phyloP scores from a whole-genome alignment of 2,888 invertebrate genomes.

The Prenolepis imparis region DNA sequence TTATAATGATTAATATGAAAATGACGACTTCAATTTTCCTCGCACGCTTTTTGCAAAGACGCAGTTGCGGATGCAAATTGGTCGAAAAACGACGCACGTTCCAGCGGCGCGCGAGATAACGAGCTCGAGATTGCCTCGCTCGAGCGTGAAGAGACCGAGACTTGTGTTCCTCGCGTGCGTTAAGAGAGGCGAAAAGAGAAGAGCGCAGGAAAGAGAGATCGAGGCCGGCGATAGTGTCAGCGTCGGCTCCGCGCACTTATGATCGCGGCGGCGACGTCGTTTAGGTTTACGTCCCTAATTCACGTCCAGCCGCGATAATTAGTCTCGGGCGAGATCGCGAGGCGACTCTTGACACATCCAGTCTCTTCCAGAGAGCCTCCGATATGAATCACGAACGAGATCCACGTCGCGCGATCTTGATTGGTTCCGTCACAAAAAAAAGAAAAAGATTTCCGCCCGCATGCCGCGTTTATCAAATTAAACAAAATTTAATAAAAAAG shows the following conservation, averaged over 20 bases:
- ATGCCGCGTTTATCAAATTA: neutral
- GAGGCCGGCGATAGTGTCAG: conserved; percentile 71
- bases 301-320: conserved; percentile 78
- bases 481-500: neutral
- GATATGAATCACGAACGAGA: conserved; percentile 40
- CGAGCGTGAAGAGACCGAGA: conserved; percentile 43
- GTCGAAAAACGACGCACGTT: conserved; percentile 54
- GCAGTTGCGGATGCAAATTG: conserved; percentile 64
- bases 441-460: neutral
- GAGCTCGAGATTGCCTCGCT: conserved; percentile 29
- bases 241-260: conserved; percentile 55
- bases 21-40: conserved; percentile 14
- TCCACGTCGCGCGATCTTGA: neutral
- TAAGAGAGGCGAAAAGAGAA: conserved; percentile 38
- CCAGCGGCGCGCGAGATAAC: conserved; percentile 38
- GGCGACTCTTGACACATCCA: conserved; percentile 63
- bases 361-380: conserved; percentile 5
- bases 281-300: conserved; percentile 75
- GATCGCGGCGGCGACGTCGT: conserved; percentile 58
- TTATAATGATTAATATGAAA: neutral
- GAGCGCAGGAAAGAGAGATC: conserved; percentile 63
- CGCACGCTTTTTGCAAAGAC: conserved; percentile 4
- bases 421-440: neutral
- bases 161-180: conserved; percentile 56
- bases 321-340: conserved; percentile 69